These are phyloP conservation scores for Corapipo altera DNA, from an alignment of 2,113 vertebrate species.

Conservation along the genomic window DNA sequence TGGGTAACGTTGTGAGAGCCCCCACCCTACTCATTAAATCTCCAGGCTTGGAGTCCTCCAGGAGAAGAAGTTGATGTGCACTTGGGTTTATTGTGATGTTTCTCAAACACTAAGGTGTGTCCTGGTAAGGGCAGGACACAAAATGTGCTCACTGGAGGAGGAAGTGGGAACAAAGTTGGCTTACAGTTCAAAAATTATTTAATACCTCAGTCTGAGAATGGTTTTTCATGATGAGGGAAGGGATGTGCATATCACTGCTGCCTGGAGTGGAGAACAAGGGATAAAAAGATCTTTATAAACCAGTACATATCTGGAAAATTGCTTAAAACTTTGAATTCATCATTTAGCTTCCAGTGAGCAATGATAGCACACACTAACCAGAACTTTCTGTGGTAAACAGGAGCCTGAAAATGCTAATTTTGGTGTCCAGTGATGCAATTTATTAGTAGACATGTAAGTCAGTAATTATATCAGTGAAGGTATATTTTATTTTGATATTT, in stretches of 20 bases:
- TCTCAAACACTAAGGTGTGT: neutral
- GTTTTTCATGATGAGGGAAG: neutral
- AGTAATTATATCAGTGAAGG: neutral
- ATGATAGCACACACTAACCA: neutral
- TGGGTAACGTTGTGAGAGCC: neutral
- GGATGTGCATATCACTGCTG: neutral
- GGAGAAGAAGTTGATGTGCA: neutral
- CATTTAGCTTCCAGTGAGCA: neutral
- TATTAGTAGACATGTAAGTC: neutral
- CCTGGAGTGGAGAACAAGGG: neutral
- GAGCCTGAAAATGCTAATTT: neutral
- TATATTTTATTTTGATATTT: neutral
- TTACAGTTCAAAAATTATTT: neutral
- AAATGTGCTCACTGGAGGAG: neutral
- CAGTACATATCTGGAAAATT: neutral
- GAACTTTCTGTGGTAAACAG: neutral
- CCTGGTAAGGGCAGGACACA: neutral
- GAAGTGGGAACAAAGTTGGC: neutral
- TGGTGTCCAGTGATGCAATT: neutral
- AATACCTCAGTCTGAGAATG: neutral
- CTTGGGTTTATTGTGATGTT: neutral
- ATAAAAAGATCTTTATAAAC: neutral
- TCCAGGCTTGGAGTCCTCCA: neutral
- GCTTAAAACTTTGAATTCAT: neutral
- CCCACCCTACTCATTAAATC: conserved; percentile 24